A percentile compares a stretch with the other conserved stretches of the same genome.
These are phyloP conservation scores for Centruroides sculpturatus DNA, from an alignment of 1,140 invertebrate genomes.

Conservation along the genomic window DNA sequence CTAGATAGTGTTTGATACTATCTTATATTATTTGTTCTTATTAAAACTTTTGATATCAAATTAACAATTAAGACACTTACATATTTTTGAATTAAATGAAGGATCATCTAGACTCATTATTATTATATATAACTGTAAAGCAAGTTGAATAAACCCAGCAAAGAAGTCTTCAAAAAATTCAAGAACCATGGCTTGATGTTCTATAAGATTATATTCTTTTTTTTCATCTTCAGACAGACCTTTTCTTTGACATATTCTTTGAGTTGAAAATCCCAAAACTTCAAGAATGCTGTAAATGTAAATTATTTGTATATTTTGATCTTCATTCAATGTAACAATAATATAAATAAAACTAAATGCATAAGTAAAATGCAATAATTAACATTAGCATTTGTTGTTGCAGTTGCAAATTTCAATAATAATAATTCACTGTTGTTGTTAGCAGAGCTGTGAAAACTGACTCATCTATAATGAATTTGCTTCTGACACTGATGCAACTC, in stretches of 20 bases:
- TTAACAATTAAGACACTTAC: slow-evolving; percentile 7
- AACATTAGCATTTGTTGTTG: no score
- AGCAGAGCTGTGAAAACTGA: no score
- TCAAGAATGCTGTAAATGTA: slow-evolving; percentile 7
- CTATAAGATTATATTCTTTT: slow-evolving; percentile 13
- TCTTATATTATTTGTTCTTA: background rate
- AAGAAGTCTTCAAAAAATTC: slow-evolving; percentile 25
- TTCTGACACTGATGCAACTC: no score
- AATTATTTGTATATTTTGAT: no score
- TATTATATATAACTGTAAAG: slow-evolving; percentile 21
- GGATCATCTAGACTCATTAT: slow-evolving; percentile 5
- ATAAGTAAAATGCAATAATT: no score
- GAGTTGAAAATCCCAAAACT: slow-evolving; percentile 18
- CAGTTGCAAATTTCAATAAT: no score
- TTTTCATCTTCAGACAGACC: slow-evolving; percentile 12
- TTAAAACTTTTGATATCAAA: background rate
- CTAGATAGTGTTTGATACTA: background rate
- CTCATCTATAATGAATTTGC: no score
- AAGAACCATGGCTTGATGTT: slow-evolving; percentile 16
- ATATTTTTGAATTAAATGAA: slow-evolving; percentile 6
- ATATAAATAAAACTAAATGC: no score
- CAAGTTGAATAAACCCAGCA: slow-evolving; percentile 20
- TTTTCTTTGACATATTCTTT: slow-evolving; percentile 16
- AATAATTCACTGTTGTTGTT: no score
- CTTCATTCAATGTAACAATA: no score